Conservation (phyloP, 2,797 vertebrate genomes). For the Acropternis orthonyx region DNA sequence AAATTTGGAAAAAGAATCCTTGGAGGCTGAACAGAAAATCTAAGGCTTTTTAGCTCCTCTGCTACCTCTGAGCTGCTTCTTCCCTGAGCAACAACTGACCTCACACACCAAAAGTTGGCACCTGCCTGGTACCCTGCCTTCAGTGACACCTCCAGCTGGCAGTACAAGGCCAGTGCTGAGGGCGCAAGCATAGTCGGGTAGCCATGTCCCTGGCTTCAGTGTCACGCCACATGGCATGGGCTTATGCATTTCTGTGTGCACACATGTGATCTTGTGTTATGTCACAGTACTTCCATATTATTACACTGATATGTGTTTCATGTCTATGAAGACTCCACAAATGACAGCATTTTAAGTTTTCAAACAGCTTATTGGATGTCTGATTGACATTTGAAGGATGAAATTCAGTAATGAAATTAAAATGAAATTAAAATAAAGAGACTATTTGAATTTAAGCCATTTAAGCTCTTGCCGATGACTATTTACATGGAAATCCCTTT, state of each 20-base stretch:
- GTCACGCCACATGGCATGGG: background rate
- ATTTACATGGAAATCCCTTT: background rate
- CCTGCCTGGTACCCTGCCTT: background rate
- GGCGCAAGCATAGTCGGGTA: rapidly evolving
- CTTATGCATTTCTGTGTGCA: background rate
- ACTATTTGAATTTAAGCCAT: background rate
- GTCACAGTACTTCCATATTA: background rate
- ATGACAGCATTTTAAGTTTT: background rate
- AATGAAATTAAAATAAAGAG: background rate
- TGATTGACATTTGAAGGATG: background rate
- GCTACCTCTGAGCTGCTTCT: background rate
- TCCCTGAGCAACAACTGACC: background rate
- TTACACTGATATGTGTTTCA: background rate
- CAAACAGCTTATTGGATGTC: background rate
- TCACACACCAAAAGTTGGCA: background rate
- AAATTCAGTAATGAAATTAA: background rate
- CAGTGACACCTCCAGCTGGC: background rate
- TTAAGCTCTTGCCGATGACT: background rate
- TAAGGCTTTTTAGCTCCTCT: background rate
- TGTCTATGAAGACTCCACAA: background rate
- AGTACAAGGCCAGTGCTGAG: background rate
- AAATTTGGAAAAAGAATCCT: background rate
- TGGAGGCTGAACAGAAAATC: background rate
- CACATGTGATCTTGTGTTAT: rapidly evolving
- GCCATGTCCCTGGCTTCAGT: background rate